Evolutionary conservation across 1,140 invertebrate species (phyloP), one percentile per base, ranked within the genome.

Genomic region (Caligus rogercresseyi): DNA sequence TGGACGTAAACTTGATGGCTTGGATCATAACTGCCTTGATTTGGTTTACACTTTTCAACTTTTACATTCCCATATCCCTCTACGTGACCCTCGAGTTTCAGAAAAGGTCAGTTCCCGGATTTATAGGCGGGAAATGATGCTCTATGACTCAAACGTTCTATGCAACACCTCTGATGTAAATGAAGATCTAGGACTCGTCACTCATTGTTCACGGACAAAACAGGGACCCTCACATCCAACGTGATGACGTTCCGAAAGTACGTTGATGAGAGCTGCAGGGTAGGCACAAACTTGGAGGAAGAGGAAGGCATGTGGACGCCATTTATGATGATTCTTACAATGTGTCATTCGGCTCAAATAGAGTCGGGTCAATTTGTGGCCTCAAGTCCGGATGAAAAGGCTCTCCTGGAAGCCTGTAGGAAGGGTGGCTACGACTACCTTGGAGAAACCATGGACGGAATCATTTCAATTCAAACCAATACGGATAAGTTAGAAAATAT

Each of bases 301-400:
- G 31, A 43, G 31, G 31, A 43, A 43, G 31, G 31, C 7, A 43
- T 43, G n/a, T 60, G 57, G 57, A 26, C 13, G 13, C 57, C 23
- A 1, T 60, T 60, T 16, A 14, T 43, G 7, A 60, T 60, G 57
- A 25, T 25, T 18, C n/a, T 60, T 18, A 60, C 57, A 1, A 13
- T 60, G 3, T 60, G 57, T 18, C 57, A 60, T 25, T 63, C 52
- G 1, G 61, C 52, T 3, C 52, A 63, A 63, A 20, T 55, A 4
- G 21, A 19, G 1, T 20, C 19, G 25, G 53, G 24, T 19, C 14
- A 63, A 1, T 63, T 63, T 21, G 53, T 56, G 72, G 85, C 84
- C 0, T 82, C 83, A 20, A 88, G 85, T 63, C 85, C 87, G 0
- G 87, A 89, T 71, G 87, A 91, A 70, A 89, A 89, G 68, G 86